Evolutionary conservation across 2,888 invertebrate genomes (phyloP).

Genomic region (Steinernema scapterisci): DNA sequence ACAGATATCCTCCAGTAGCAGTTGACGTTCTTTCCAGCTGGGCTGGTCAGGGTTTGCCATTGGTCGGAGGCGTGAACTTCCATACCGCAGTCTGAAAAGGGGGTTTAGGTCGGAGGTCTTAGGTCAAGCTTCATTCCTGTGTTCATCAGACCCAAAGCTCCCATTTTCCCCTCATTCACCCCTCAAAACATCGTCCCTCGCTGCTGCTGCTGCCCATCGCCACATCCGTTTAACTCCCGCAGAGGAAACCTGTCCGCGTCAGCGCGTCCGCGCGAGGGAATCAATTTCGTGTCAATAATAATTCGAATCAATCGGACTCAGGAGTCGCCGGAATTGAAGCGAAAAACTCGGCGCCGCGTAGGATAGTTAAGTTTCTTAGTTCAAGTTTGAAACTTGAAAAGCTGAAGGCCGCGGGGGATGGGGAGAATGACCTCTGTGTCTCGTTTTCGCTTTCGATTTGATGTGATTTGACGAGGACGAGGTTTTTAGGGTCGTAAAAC

Average conservation of each 20-base stretch:
- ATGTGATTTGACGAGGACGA: no score
- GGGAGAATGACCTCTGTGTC: background rate
- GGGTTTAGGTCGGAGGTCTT: background rate
- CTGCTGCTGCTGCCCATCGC: background rate
- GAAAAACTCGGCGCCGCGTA: background rate
- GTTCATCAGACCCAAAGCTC: no score
- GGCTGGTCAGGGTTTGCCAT: slow-evolving; percentile 65
- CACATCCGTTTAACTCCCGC: slow-evolving; percentile 25
- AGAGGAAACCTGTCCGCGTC: slow-evolving; percentile 13
- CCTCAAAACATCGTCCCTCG: background rate
- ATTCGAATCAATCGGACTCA: slow-evolving; percentile 1
- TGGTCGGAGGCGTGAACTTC: slow-evolving; percentile 63
- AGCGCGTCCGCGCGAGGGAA: background rate
- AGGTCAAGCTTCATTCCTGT: background rate
- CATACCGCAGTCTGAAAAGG: slow-evolving; percentile 58
- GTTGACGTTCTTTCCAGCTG: slow-evolving; percentile 59
- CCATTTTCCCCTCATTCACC: no score
- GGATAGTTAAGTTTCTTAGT: no score
- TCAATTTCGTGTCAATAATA: slow-evolving; percentile 30
- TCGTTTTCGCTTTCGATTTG: no score
- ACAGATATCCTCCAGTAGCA: slow-evolving; percentile 67
- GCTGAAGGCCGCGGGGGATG: background rate
- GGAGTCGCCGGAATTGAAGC: background rate
- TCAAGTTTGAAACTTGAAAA: no score
- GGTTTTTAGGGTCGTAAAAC: no score